Evolutionary conservation across 2,797 vertebrate genomes (phyloP).

Genomic region (Premnoplex brunnescens): DNA sequence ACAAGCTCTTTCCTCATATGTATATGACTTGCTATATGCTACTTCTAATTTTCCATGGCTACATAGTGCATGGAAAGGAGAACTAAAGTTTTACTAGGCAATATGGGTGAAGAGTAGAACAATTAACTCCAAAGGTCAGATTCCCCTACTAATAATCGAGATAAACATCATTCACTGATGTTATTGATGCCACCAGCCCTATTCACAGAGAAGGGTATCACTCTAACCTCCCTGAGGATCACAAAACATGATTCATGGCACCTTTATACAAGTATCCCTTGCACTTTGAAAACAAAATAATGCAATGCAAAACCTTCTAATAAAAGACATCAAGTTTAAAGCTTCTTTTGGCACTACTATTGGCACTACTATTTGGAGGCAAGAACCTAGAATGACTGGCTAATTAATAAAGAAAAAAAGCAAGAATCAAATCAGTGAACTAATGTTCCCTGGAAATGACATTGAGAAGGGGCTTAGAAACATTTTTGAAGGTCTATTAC

Average conservation of each 20-base stretch:
- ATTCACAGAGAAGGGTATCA: neutral
- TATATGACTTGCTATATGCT: neutral
- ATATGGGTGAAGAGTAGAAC: neutral
- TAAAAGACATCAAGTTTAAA: neutral
- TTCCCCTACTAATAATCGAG: neutral
- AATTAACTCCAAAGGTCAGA: neutral
- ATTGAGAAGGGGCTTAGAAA: neutral
- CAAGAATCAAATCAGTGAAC: neutral
- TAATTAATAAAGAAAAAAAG: neutral
- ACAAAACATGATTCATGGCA: neutral
- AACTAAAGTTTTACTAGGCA: neutral
- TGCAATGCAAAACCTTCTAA: neutral
- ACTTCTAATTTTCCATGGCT: neutral
- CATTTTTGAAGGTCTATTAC: neutral
- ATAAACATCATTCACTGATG: neutral
- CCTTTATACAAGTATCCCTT: neutral
- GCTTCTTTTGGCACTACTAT: no score
- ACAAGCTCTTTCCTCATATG: neutral
- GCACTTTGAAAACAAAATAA: neutral
- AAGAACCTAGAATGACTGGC: neutral
- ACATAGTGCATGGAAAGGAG: neutral
- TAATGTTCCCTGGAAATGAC: neutral
- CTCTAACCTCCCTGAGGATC: neutral
- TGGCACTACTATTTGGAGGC: neutral
- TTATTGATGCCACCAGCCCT: neutral